Evolutionary conservation across 2,888 invertebrate species (phyloP).

Genomic region (Emmelina monodactyla): DNA sequence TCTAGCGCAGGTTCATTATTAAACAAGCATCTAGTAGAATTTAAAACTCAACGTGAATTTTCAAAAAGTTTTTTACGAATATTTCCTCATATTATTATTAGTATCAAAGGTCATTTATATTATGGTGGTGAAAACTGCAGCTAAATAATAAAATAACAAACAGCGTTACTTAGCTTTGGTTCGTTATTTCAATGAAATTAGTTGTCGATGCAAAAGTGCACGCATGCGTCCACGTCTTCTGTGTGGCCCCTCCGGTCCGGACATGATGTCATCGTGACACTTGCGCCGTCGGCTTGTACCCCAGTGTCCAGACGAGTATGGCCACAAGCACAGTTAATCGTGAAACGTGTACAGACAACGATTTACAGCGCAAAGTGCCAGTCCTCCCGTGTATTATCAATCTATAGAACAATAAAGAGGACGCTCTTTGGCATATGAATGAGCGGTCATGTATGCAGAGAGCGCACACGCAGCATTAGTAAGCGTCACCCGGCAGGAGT

Average conservation of each 20-base stretch:
- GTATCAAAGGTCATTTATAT: no score
- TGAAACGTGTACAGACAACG: slow-evolving; percentile 60
- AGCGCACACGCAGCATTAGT: slow-evolving; percentile 55
- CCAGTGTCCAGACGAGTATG: slow-evolving; percentile 33
- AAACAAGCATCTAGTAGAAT: no score
- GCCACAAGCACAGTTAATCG: slow-evolving; percentile 55
- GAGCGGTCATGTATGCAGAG: slow-evolving; percentile 53
- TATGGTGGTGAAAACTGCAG: no score
- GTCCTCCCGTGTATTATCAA: slow-evolving; percentile 64
- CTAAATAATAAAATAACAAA: no score
- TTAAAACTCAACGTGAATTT: no score
- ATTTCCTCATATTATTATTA: no score
- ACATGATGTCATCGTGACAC: slow-evolving; percentile 58
- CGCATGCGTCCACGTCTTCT: slow-evolving; percentile 23
- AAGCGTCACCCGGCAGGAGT: slow-evolving; percentile 50
- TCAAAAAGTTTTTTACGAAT: no score
- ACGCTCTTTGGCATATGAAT: slow-evolving; percentile 52
- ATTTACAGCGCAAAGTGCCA: slow-evolving; percentile 63
- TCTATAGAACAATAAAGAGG: slow-evolving; percentile 64
- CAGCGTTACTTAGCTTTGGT: no score
- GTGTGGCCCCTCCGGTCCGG: slow-evolving; percentile 53
- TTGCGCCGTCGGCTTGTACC: slow-evolving; percentile 46
- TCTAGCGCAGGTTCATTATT: no score
- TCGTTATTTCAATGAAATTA: no score
- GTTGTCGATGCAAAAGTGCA: no score